phyloP scores from a whole-genome alignment of 2,113 vertebrate species.

The Rhinopomastus cyanomelas region DNA sequence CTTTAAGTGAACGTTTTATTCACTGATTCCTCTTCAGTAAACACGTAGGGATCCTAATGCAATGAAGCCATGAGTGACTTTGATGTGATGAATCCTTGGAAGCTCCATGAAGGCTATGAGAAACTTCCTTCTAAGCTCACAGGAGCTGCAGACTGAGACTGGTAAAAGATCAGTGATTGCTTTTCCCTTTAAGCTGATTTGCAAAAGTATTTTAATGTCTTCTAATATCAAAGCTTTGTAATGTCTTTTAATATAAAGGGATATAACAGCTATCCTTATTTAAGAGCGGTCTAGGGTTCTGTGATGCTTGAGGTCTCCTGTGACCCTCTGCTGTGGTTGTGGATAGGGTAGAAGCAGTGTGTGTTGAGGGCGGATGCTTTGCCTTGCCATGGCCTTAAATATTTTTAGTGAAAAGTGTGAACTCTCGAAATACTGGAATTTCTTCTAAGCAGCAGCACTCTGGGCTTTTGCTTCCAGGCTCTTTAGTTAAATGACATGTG shows the following conservation, averaged over 20 bases:
- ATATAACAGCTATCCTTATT: not conserved
- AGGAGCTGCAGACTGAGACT: not conserved
- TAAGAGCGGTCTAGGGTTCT: not conserved
- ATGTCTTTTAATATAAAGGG: not conserved
- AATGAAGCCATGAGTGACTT: not conserved
- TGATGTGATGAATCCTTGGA: not conserved
- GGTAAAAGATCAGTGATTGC: not conserved
- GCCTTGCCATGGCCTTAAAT: not conserved
- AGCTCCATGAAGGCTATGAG: not conserved
- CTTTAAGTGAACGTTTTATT: not conserved
- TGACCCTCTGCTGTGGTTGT: not conserved
- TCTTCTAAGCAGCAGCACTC: not conserved
- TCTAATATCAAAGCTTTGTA: not conserved
- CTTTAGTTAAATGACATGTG: not conserved
- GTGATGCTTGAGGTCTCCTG: not conserved
- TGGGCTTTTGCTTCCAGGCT: not conserved
- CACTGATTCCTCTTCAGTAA: not conserved
- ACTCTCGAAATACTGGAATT: not conserved
- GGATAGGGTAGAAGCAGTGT: not conserved
- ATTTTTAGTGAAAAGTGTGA: not conserved
- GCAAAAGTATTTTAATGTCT: not conserved
- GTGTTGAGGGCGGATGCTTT: not conserved
- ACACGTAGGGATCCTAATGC: not conserved
- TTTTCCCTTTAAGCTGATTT: not conserved
- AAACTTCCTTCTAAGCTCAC: not conserved